Evolutionary conservation across 2,797 vertebrate genomes (phyloP), one percentile per base, ranked within the genome.

Genomic region (Tympanoctomys barrerae): DNA sequence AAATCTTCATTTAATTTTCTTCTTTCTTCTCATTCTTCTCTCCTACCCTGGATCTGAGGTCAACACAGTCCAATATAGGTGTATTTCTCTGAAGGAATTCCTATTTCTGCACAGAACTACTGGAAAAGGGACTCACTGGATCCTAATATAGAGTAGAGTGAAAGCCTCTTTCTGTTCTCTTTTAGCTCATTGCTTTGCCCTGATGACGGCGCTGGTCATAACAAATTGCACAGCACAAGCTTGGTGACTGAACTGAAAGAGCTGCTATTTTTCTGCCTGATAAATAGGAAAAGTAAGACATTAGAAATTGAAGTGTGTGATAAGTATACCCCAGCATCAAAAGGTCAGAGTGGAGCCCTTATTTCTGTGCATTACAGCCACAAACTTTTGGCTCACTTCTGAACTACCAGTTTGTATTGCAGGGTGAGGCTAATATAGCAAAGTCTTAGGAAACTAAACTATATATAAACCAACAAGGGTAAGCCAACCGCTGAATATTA

Each of bases 291-390:
- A 62, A 77, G 59, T 7, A 21, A 39, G 11, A 33, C 33, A 16
- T 4, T 36, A 54, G 49, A 24, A 52, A 18, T 12, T 7, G 75
- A 70, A 62, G 11, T n/a, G 6, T 33, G 1, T 39, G 33, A 46
- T 81, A 22, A 36, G 7, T 78, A 42, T 42, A 28, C 24, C 39
- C 5, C 1, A 42, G 33, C 57, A n/a, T 49, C 19, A 61, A 39
- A 33, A 1, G 1, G 2, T 46, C 52, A 39, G 14, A 66, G 1
- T 19, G 1, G 21, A 33, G 49, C 5, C 5, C 0, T 42, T 49
- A 33, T 52, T 42, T 84, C 80, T 89, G 24, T 68, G 11, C 16
- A 73, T 78, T 28, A 90, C 77, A 42, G 52, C n/a, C n/a, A 79
- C 26, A 86, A 71, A 62, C 26, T 46, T 62, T 4, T 2, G 33